Percentiles rank a stretch among this genome's conserved stretches.
Conservation (phyloP, 2,888 invertebrate species). For the Drosophila setosimentum region DNA sequence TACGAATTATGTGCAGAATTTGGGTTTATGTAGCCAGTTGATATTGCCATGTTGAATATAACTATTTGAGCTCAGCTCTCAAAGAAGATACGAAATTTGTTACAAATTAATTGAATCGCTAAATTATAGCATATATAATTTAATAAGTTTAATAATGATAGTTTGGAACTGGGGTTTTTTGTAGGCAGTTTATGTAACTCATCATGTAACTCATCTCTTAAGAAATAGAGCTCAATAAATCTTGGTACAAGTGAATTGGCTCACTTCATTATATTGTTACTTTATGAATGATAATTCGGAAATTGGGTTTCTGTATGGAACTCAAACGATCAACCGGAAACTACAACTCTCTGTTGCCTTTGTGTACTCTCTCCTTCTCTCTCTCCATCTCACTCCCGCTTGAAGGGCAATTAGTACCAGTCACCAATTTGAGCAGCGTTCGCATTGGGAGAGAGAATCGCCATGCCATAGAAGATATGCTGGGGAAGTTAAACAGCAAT, state of each 20-base stretch:
- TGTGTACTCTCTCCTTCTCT: conserved; percentile 2
- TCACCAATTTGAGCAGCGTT: conserved; percentile 53
- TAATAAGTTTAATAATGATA: no score
- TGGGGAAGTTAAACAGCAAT: conserved; percentile 45
- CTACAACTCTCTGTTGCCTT: conserved; percentile 33
- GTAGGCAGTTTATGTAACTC: no score
- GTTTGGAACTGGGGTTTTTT: no score
- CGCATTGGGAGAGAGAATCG: conserved; percentile 13
- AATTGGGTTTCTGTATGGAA: not conserved
- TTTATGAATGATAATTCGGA: not conserved
- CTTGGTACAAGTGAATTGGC: not conserved
- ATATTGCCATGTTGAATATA: not conserved
- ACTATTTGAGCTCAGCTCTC: not conserved
- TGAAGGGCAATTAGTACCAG: conserved; percentile 71
- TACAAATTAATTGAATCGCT: no score
- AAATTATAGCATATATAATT: no score
- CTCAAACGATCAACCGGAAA: conserved; percentile 35
- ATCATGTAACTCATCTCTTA: no score
- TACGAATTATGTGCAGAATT: not conserved
- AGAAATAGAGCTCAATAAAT: not conserved
- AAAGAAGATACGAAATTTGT: no score
- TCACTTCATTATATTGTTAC: not conserved
- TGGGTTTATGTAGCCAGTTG: not conserved
- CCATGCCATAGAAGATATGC: conserved; percentile 52
- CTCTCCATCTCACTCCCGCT: conserved; percentile 3